phyloP scores from a whole-genome alignment of 2,888 invertebrate species.

The Campoplex capitator region DNA sequence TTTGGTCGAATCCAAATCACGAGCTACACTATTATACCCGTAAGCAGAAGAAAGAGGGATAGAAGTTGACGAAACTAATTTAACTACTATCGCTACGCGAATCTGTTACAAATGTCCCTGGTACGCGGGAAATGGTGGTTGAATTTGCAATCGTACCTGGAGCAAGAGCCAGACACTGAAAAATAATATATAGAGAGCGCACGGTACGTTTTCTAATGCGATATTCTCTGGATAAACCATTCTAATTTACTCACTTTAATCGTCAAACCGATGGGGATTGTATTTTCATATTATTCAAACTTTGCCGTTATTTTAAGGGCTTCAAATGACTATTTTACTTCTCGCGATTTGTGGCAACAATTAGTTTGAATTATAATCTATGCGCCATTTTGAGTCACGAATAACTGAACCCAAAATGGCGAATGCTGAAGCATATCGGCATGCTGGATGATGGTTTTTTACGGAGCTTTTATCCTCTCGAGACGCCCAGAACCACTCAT shows the following conservation, averaged over 20 bases:
- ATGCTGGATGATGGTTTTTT: background rate
- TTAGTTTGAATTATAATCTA: background rate
- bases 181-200: constrained; percentile 10
- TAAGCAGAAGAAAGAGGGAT: constrained; percentile 66
- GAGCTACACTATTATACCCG: constrained; percentile 74
- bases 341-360: too few relatives aligned
- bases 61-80: constrained; percentile 79
- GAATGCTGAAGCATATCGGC: background rate
- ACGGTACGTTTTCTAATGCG: constrained; percentile 1
- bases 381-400: background rate
- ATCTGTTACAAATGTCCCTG: constrained; percentile 78
- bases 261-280: background rate
- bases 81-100: constrained; percentile 77
- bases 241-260: constrained; percentile 18
- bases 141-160: constrained; percentile 66
- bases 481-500: background rate
- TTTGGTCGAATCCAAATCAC: constrained; percentile 75
- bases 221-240: background rate
- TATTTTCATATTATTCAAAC: constrained; percentile 8
- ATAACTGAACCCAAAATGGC: background rate
- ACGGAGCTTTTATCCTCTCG: background rate
- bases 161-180: constrained; percentile 5
- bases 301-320: background rate
- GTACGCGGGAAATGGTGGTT: constrained; percentile 70
- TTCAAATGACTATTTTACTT: background rate